phyloP scores from a whole-genome alignment of 2,888 invertebrate genomes.

The Lomographa bimaculata region DNA sequence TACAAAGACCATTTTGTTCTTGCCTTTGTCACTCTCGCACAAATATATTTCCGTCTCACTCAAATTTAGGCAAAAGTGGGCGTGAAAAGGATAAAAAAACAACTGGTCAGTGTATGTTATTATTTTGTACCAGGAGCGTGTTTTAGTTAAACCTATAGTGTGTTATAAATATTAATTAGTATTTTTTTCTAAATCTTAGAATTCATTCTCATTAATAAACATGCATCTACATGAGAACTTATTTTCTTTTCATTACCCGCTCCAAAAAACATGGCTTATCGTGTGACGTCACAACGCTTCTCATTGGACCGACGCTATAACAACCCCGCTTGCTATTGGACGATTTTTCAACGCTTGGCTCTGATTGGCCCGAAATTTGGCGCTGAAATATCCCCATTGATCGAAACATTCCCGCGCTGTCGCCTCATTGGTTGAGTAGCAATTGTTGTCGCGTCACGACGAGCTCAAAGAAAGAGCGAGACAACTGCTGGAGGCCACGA shows the following conservation, averaged over 20 bases:
- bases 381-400: conserved; percentile 10
- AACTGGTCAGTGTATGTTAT: no score
- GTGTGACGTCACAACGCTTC: conserved; percentile 51
- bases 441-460: conserved; percentile 90
- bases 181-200: conserved; percentile 1
- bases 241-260: conserved; percentile 63
- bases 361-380: conserved; percentile 26
- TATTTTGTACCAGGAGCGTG: no score
- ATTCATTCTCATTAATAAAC: conserved; percentile 9
- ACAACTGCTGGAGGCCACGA: conserved; percentile 91
- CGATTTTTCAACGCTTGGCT: conserved; percentile 37
- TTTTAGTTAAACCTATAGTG: no score
- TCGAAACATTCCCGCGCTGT: conserved; percentile 10
- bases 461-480: conserved; percentile 93
- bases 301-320: conserved; percentile 48
- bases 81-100: no score
- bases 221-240: conserved; percentile 32
- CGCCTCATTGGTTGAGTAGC: conserved; percentile 70
- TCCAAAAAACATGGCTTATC: conserved; percentile 55
- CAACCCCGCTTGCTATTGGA: conserved; percentile 48
- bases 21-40: no score
- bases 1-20: no score
- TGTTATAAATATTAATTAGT: not conserved
- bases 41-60: no score
- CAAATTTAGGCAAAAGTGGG: no score